Conservation (phyloP, 2,797 vertebrate species). For the Esox masquinongy region DNA sequence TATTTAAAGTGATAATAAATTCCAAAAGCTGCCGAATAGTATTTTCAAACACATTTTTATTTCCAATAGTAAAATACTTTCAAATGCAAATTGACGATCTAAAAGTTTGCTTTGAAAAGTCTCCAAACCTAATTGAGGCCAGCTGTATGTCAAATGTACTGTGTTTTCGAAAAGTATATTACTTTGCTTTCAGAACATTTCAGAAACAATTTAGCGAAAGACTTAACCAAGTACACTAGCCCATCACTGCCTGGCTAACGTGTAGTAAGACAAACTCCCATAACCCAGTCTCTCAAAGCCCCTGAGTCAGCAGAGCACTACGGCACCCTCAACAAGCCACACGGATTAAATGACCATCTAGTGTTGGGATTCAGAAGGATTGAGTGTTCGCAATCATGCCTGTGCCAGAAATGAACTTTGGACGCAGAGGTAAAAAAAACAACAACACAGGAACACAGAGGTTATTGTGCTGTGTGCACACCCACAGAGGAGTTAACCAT, state of each 20-base stretch:
- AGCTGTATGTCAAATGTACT: not conserved
- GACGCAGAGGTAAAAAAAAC: constrained; percentile 53
- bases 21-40: too few relatives aligned
- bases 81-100: too few relatives aligned
- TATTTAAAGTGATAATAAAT: too few relatives aligned
- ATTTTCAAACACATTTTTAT: too few relatives aligned
- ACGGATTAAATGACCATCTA: constrained; percentile 64
- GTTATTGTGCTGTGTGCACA: constrained; percentile 60
- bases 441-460: constrained; percentile 63
- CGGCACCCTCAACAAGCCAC: constrained; percentile 60
- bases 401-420: constrained; percentile 59
- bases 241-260: not conserved
- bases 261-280: not conserved
- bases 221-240: not conserved
- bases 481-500: constrained; percentile 28
- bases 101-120: too few relatives aligned
- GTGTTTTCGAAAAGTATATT: not conserved
- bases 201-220: not conserved
- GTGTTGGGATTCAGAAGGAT: constrained; percentile 59
- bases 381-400: constrained; percentile 59
- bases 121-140: too few relatives aligned
- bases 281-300: not conserved
- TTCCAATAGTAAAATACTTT: too few relatives aligned
- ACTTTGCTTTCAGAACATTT: not conserved
- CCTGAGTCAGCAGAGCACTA: constrained; percentile 24